Percentiles rank a stretch among this genome's conserved stretches.
Evolutionary conservation across 2,113 vertebrate species (phyloP).

Genomic region (Oryctolagus cuniculus): mOryCun1.1 NC_091447.1:50545501-50546000

Average conservation of each 20-base stretch:
- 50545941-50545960: not conserved
- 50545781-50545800: not conserved
- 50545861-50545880: not conserved
- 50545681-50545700: not conserved
- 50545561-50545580: not conserved
- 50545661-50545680: not conserved
- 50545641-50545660: not conserved
- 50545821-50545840: not conserved
- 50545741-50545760: not conserved
- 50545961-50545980: not conserved
- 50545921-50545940: not conserved
- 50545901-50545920: not conserved
- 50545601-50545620: not conserved
- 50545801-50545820: not conserved
- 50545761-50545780: not conserved
- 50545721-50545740: not conserved
- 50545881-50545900: not conserved
- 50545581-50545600: conserved; percentile 49
- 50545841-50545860: not conserved
- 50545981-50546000: not conserved
- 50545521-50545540: not conserved
- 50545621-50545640: not conserved
- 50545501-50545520: not conserved
- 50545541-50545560: not conserved
- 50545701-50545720: not conserved